These are phyloP conservation scores for Nothocercus julius DNA, from an alignment of 2,113 vertebrate genomes.

Conservation along the genomic window DNA sequence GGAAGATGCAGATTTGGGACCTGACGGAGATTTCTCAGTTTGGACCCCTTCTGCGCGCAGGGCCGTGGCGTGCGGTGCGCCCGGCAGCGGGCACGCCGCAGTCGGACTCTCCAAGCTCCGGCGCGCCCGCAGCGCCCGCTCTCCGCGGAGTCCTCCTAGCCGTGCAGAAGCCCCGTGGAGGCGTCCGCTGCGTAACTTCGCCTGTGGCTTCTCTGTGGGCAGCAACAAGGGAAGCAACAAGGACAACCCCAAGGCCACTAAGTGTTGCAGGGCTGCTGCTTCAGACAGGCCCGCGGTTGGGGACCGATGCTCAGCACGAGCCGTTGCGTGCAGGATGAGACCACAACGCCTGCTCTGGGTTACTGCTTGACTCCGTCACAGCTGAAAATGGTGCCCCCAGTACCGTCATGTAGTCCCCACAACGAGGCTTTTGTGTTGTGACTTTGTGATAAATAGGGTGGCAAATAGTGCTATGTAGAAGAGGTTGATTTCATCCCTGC, in stretches of 20 bases:
- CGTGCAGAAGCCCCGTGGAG: neutral
- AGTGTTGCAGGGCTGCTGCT: neutral
- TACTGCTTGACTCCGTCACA: neutral
- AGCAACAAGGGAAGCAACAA: neutral
- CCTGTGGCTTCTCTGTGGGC: neutral
- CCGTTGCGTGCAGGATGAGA: neutral
- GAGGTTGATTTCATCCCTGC: neutral
- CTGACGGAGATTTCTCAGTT: neutral
- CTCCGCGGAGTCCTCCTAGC: neutral
- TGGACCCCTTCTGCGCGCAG: conserved; percentile 20
- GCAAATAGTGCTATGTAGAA: neutral
- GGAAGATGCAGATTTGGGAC: neutral
- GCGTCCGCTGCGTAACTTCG: neutral
- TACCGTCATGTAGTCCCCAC: accelerated
- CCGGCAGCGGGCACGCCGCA: neutral
- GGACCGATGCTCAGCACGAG: neutral
- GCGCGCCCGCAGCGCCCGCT: neutral
- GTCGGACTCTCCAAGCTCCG: neutral
- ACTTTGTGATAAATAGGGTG: neutral
- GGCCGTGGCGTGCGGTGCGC: neutral
- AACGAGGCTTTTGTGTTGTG: neutral
- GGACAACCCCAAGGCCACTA: neutral
- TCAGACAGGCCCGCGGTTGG: accelerated
- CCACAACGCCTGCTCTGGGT: neutral
- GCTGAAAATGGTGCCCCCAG: neutral